Percentiles rank a stretch among this genome's conserved stretches.
Evolutionary conservation across 2,113 vertebrate genomes (phyloP).

Genomic region (Oceanites oceanicus): DNA sequence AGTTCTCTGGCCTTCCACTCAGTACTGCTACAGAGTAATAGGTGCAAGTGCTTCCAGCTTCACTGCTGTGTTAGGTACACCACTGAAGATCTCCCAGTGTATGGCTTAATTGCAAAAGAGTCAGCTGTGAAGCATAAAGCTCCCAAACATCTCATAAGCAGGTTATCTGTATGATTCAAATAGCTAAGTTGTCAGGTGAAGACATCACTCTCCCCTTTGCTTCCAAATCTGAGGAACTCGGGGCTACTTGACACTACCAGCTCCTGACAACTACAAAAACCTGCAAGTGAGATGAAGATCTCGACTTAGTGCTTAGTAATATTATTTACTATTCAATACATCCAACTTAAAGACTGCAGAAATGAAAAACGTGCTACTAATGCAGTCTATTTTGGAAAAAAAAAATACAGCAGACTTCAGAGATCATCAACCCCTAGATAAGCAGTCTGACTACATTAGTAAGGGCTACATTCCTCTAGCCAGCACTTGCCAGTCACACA

Average conservation of each 20-base stretch:
- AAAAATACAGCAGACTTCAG: background rate
- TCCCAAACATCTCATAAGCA: background rate
- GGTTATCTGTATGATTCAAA: background rate
- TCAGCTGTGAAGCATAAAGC: background rate
- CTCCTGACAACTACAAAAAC: background rate
- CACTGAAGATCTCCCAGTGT: background rate
- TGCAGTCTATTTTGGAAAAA: background rate
- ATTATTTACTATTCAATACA: background rate
- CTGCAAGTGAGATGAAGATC: background rate
- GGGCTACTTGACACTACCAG: background rate
- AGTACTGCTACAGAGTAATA: background rate
- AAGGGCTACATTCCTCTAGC: background rate
- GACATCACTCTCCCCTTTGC: background rate
- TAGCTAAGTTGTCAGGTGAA: background rate
- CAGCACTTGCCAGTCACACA: background rate
- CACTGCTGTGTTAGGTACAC: background rate
- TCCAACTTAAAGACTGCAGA: background rate
- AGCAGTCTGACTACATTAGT: background rate
- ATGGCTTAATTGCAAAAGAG: background rate
- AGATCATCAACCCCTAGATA: background rate
- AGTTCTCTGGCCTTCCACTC: background rate
- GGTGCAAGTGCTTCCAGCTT: background rate
- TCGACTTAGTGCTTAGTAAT: background rate
- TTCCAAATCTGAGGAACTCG: background rate
- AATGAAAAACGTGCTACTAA: background rate